Conservation (phyloP, 2,113 vertebrate species). For the Megaceryle torquata region DNA sequence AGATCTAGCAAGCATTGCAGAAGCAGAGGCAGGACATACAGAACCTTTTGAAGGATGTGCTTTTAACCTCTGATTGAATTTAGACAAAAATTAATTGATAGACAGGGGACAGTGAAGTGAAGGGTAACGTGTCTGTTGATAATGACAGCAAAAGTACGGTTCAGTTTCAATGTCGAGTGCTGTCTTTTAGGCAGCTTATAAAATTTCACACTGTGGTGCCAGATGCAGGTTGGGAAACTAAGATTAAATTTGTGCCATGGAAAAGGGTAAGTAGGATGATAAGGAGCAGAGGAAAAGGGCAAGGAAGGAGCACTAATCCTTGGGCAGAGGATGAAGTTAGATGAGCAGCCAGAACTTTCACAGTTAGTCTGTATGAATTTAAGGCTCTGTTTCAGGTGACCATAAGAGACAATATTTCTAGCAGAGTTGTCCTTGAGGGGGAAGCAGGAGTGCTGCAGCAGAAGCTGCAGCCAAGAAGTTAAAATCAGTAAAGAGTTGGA, state of each 20-base stretch:
- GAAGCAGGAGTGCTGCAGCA: background rate
- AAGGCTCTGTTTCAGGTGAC: background rate
- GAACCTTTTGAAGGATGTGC: background rate
- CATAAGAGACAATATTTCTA: slow-evolving; percentile 12
- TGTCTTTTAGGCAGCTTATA: background rate
- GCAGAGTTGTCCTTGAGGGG: background rate
- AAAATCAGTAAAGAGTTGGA: background rate
- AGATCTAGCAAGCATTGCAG: background rate
- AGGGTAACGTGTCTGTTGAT: background rate
- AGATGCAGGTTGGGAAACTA: background rate
- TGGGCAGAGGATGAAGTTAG: background rate
- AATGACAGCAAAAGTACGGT: background rate
- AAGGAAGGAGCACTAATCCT: background rate
- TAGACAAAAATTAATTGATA: background rate
- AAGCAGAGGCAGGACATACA: background rate
- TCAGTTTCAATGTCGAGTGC: background rate
- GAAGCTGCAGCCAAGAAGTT: background rate
- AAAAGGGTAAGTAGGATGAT: background rate
- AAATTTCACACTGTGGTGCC: background rate
- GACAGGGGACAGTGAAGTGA: background rate
- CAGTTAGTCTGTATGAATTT: background rate
- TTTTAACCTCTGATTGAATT: background rate
- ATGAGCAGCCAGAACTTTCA: background rate
- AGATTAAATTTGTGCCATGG: background rate
- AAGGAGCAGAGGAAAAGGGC: background rate